Percentiles rank a stretch among this genome's conserved stretches.
Conservation (phyloP, 2,113 vertebrate genomes). For the Austrofundulus limnaeus region DNA sequence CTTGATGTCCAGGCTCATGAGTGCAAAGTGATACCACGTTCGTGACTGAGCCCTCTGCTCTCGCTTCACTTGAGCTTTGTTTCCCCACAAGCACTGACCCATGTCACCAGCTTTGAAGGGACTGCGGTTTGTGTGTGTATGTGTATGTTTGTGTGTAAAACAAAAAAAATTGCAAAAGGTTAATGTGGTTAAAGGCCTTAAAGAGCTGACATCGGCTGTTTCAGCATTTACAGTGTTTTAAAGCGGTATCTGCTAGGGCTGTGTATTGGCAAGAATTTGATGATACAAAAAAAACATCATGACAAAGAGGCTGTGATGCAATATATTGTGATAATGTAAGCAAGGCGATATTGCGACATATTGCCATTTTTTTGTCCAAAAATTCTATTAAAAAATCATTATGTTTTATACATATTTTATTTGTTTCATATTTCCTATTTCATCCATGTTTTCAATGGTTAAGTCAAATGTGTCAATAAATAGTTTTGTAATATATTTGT, state of each 20-base stretch:
- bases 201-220: conserved; percentile 32
- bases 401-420: too few species aligned
- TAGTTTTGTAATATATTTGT: too few species aligned
- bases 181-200: not conserved
- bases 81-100: conserved; percentile 65
- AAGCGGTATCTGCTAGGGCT: not conserved
- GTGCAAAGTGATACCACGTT: conserved; percentile 42
- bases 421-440: too few species aligned
- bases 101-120: conserved; percentile 48
- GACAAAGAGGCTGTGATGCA: too few species aligned
- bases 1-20: conserved; percentile 50
- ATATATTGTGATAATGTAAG: too few species aligned
- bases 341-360: too few species aligned
- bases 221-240: conserved; percentile 14
- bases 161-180: not conserved
- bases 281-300: too few species aligned
- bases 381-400: too few species aligned
- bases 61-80: conserved; percentile 64
- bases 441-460: too few species aligned
- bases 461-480: too few species aligned
- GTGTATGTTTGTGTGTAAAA: conserved; percentile 2
- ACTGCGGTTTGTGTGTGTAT: conserved; percentile 4
- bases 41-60: conserved; percentile 65
- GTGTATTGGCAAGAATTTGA: too few species aligned
- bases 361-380: too few species aligned